phyloP scores from a whole-genome alignment of 2,113 vertebrate species.

The Euleptes europaea region DNA sequence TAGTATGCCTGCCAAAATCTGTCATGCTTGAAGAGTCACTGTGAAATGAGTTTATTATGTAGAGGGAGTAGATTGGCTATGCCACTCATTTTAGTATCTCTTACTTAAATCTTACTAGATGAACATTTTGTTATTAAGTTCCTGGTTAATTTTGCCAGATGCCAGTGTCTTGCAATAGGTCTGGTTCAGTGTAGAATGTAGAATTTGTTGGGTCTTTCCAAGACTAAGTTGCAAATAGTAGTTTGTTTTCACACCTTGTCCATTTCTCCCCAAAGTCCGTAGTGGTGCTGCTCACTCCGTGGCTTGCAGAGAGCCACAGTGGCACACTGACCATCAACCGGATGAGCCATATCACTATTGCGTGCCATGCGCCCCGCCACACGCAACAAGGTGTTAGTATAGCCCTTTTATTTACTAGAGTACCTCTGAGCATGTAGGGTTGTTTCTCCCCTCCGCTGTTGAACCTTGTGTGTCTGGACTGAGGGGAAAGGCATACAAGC shows the following conservation, averaged over 20 bases:
- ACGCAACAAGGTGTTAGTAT: too few relatives aligned
- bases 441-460: too few relatives aligned
- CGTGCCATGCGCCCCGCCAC: too few relatives aligned
- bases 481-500: too few relatives aligned
- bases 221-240: not conserved
- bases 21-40: not conserved
- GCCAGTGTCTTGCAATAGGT: not conserved
- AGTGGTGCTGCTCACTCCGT: too few relatives aligned
- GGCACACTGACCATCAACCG: too few relatives aligned
- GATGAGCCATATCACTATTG: too few relatives aligned
- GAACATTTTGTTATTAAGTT: constrained; percentile 29
- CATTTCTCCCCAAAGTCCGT: not conserved
- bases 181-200: not conserved
- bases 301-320: too few relatives aligned
- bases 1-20: constrained; percentile 1
- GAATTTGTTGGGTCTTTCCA: not conserved
- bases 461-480: too few relatives aligned
- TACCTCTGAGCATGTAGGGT: too few relatives aligned
- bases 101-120: constrained; percentile 16
- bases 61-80: not conserved
- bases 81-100: constrained; percentile 27
- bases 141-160: not conserved
- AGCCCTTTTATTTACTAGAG: too few relatives aligned
- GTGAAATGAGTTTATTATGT: not conserved
- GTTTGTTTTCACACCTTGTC: not conserved